Evolutionary conservation across 2,888 invertebrate species (phyloP).

Genomic region (Bursaphelenchus okinawaensis): DNA sequence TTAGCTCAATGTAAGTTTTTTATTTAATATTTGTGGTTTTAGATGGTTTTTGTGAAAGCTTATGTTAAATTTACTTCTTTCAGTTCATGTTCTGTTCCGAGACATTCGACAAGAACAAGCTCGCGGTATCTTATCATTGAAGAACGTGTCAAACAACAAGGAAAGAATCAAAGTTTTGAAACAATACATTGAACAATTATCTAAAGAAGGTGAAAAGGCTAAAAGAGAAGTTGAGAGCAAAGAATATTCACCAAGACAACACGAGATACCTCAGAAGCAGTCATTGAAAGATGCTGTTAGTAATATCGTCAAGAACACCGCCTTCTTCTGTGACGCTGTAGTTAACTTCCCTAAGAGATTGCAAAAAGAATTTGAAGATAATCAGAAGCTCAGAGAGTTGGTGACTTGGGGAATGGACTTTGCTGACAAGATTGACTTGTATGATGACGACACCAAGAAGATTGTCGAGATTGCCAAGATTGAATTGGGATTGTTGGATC

Average conservation of each 20-base stretch:
- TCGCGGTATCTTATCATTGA: background rate
- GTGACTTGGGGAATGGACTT: conserved; percentile 5
- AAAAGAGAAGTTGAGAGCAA: background rate
- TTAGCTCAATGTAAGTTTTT: background rate
- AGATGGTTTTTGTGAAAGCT: background rate
- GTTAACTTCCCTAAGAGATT: conserved; percentile 7
- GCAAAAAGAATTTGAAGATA: background rate
- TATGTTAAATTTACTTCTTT: background rate
- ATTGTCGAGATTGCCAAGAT: background rate
- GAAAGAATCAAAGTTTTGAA: background rate
- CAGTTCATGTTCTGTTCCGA: background rate
- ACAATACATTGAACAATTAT: background rate
- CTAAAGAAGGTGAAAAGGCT: background rate
- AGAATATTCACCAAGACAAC: background rate
- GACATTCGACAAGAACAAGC: background rate
- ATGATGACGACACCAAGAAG: conserved; percentile 7
- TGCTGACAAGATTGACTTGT: conserved; percentile 1
- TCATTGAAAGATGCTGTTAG: conserved; percentile 8
- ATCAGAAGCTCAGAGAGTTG: conserved; percentile 1
- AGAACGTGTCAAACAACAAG: background rate
- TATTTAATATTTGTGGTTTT: background rate
- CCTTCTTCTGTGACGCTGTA: conserved; percentile 1
- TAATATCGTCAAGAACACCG: conserved; percentile 10
- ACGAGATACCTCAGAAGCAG: background rate
- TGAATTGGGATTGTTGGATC: conserved; percentile 4